These are phyloP conservation scores for Bujurquina vittata DNA, from an alignment of 2,113 vertebrate species.

Conservation along the genomic window DNA sequence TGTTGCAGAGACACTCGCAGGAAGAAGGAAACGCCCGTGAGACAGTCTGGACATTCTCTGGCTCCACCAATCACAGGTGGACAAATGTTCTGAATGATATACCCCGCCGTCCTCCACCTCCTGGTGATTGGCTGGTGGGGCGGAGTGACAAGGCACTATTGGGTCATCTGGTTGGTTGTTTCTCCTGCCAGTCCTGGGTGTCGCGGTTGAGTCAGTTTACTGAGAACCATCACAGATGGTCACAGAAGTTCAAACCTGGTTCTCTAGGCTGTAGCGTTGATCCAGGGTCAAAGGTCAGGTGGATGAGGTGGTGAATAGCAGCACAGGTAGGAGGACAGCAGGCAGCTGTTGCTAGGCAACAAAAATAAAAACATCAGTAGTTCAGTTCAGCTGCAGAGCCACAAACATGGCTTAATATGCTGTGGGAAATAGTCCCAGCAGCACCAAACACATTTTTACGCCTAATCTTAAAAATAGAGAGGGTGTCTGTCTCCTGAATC, in stretches of 20 bases:
- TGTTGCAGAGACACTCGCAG: accelerated
- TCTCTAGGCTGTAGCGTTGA: not conserved
- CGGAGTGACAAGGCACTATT: constrained; percentile 50
- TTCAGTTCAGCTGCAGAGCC: not conserved
- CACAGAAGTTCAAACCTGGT: not conserved
- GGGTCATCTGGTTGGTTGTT: constrained; percentile 20
- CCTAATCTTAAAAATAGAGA: too few species aligned
- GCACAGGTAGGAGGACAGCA: constrained; percentile 75
- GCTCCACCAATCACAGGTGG: not conserved
- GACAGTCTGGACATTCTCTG: not conserved
- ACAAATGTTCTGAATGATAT: not conserved
- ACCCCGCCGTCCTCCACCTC: not conserved
- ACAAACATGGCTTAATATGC: not conserved
- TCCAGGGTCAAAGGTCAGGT: constrained; percentile 1
- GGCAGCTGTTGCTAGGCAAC: constrained; percentile 27
- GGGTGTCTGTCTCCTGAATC: too few species aligned
- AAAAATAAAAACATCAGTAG: not conserved
- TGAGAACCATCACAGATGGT: not conserved
- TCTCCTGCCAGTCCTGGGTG: not conserved
- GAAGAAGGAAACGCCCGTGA: too few species aligned
- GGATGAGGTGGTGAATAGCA: constrained; percentile 29
- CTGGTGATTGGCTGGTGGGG: constrained; percentile 7
- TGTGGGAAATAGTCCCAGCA: not conserved
- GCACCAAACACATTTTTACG: too few species aligned
- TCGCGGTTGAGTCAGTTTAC: not conserved